Conservation (phyloP, 2,888 invertebrate species). For the Digitonthophagus gazella region DNA sequence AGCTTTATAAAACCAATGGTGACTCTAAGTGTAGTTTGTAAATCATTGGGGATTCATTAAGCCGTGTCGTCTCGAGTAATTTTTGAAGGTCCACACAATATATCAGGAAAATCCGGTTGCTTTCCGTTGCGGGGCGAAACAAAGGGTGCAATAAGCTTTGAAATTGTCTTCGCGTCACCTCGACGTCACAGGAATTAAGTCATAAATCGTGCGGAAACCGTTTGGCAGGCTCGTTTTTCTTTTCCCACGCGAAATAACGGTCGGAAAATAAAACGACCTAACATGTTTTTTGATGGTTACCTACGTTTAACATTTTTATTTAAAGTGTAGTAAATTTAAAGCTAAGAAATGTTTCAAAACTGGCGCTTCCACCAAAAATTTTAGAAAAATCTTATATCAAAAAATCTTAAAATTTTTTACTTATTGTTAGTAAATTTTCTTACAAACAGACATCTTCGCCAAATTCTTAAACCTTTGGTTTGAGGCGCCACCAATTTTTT, state of each 20-base stretch:
- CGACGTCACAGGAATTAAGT: background rate
- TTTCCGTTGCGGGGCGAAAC: background rate
- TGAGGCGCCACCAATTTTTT: no score
- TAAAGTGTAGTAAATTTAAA: no score
- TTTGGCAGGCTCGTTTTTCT: background rate
- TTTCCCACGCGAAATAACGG: background rate
- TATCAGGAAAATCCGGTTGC: background rate
- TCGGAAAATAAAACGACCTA: background rate
- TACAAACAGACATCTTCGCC: no score
- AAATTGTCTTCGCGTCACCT: background rate
- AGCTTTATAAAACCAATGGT: no score
- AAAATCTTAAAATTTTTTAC: no score
- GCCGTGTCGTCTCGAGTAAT: background rate
- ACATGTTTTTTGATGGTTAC: background rate
- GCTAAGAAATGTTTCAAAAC: no score
- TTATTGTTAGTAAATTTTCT: no score
- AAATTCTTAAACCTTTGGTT: no score
- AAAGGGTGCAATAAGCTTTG: background rate
- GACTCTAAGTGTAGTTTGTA: no score
- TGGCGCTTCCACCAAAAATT: no score
- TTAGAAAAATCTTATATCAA: no score
- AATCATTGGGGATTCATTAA: background rate
- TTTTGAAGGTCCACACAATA: background rate
- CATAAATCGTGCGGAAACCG: conserved; percentile 6
- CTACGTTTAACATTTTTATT: no score